phyloP scores from a whole-genome alignment of 2,113 vertebrate genomes.

The Solenodon paradoxus region DNA sequence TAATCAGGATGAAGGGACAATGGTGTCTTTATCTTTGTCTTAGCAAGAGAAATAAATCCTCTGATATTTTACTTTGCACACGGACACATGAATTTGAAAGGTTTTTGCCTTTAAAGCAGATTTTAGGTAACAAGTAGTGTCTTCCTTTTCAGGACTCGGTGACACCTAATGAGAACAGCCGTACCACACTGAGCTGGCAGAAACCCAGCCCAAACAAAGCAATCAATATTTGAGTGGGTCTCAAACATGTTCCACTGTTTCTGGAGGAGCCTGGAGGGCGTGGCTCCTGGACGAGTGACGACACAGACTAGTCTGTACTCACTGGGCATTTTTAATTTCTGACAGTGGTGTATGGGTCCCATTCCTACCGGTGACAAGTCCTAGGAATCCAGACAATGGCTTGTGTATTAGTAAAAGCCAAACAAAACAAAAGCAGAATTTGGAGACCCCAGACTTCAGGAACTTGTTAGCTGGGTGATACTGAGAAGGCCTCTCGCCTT shows the following conservation, averaged over 20 bases:
- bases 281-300: no score
- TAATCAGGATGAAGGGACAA: neutral
- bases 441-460: neutral
- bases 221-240: neutral
- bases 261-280: no score
- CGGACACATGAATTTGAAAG: neutral
- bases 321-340: neutral
- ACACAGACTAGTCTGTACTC: neutral
- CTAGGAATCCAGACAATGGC: neutral
- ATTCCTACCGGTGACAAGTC: neutral
- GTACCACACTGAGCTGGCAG: neutral
- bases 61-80: neutral
- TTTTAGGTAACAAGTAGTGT: constrained; percentile 23
- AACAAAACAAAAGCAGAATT: neutral
- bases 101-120: constrained; percentile 20
- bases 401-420: neutral
- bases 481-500: neutral
- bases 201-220: constrained; percentile 21
- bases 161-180: constrained; percentile 40
- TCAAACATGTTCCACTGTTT: no score
- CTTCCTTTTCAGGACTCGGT: neutral
- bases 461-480: neutral
- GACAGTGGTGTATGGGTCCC: neutral
- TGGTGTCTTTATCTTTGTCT: neutral
- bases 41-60: neutral